Evolutionary conservation across 1,140 invertebrate species (phyloP).

Genomic region (Dendrolimus kikuchii): DNA sequence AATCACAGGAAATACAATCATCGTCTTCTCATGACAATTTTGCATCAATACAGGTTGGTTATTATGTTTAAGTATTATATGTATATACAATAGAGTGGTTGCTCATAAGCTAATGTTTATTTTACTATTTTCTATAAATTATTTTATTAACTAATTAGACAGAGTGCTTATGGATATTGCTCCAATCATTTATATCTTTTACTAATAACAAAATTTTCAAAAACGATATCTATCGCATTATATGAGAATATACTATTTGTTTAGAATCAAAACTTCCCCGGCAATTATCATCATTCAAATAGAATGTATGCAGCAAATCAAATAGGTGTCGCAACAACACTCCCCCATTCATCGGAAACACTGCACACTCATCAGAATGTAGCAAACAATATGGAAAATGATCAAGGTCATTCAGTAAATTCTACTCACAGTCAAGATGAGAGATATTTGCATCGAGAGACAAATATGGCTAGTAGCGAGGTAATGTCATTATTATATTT

Average conservation of each 20-base stretch:
- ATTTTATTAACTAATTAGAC: too few relatives aligned
- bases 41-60: constrained; percentile 21
- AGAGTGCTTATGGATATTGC: too few relatives aligned
- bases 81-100: background rate
- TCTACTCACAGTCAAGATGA: constrained; percentile 46
- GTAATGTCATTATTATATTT: constrained; percentile 16
- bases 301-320: constrained; percentile 62
- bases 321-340: constrained; percentile 64
- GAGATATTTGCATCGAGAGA: constrained; percentile 41
- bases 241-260: constrained; percentile 7
- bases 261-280: constrained; percentile 34
- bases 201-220: too few relatives aligned
- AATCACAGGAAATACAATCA: constrained; percentile 42
- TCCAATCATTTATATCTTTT: too few relatives aligned
- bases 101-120: too few relatives aligned
- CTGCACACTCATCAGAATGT: constrained; percentile 25
- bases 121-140: too few relatives aligned
- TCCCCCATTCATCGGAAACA: constrained; percentile 48
- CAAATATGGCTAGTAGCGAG: constrained; percentile 44
- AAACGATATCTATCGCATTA: background rate
- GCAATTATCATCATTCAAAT: constrained; percentile 44
- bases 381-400: constrained; percentile 31
- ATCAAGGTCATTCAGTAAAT: constrained; percentile 33
- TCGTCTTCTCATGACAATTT: constrained; percentile 38
- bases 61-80: constrained; percentile 1